Evolutionary conservation across 2,888 invertebrate genomes (phyloP).

Genomic region (Euzetes globulus): DNA sequence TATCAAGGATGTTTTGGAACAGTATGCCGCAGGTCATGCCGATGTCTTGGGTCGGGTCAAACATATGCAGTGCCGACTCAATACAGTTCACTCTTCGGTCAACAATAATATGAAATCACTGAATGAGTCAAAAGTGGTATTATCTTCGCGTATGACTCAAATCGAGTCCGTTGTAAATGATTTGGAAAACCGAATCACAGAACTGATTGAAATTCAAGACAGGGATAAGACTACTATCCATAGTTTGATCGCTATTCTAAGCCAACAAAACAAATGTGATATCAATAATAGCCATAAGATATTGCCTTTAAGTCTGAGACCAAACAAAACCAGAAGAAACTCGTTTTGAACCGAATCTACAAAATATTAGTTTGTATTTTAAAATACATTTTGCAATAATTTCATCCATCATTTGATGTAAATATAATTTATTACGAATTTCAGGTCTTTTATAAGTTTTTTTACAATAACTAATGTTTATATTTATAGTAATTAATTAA

Average conservation of each 20-base stretch:
- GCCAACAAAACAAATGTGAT: not conserved
- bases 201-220: not conserved
- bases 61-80: conserved; percentile 28
- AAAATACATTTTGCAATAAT: not conserved
- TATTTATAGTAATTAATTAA: not conserved
- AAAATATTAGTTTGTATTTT: not conserved
- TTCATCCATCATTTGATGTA: not conserved
- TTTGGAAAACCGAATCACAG: not conserved
- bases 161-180: not conserved
- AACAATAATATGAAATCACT: not conserved
- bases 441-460: too few species aligned
- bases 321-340: conserved; percentile 4
- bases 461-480: too few species aligned
- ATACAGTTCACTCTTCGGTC: not conserved
- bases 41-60: conserved; percentile 28
- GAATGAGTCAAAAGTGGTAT: not conserved
- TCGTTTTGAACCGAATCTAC: not conserved
- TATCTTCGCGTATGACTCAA: not conserved
- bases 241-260: not conserved
- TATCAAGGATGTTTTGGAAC: conserved; percentile 34
- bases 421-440: too few species aligned
- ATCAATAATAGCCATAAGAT: not conserved
- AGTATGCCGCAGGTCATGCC: conserved; percentile 31
- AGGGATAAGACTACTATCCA: not conserved
- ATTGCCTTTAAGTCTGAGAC: not conserved